Base-by-base conservation (phyloP, 2,113 vertebrate genomes). In the Myrmophylax atrothorax region DNA sequence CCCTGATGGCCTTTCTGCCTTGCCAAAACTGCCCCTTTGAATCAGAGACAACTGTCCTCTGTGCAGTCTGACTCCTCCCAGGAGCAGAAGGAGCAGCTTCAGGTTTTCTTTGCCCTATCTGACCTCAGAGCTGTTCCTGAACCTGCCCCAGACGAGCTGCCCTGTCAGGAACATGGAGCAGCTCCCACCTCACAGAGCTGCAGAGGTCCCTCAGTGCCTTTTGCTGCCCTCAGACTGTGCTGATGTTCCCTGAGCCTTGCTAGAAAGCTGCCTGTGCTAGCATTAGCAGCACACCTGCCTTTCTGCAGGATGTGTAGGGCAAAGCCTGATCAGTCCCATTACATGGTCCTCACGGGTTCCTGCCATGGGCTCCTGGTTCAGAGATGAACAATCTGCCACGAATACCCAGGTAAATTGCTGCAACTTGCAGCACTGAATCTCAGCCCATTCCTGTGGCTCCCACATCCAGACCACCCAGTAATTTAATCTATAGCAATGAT, bases 261-360 rank as follows among this genome's bases (percentile, higher is more conserved):
- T n/a, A 22, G 31, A 9, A 69, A 59, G 10, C 8, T 12, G 0
- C 28, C 19, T 9, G 12, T 33, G 44, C 7, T 3, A 38, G 7
- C 16, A 49, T 19, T 8, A 55, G 44, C 35, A 33, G 7, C 69
- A 40, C 75, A 33, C 17, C 26, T 52, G 33, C 42, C 67, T 38
- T 31, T 60, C 46, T 63, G 55, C 47, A 50, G 1, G 1, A 37
- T 0, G 0, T 4, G 17, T 0, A 24, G 42, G 67, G 20, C 35
- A 87, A 74, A 52, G 67, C 13, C 56, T 82, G 53, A 55, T 7
- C 18, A 37, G 38, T 19, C 6, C 74, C 16, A 25, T 56, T 35
- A 38, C 13, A 12, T 17, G 37, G 4, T 12, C 35, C 37, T 76
- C 74, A 6, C 26, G 13, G 58, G 22, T 13, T 77, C 37, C 25